Evolutionary conservation across 53 echinoderm and acorn worm genomes (phyloP).

Genomic region (Luidia sarsii): DNA sequence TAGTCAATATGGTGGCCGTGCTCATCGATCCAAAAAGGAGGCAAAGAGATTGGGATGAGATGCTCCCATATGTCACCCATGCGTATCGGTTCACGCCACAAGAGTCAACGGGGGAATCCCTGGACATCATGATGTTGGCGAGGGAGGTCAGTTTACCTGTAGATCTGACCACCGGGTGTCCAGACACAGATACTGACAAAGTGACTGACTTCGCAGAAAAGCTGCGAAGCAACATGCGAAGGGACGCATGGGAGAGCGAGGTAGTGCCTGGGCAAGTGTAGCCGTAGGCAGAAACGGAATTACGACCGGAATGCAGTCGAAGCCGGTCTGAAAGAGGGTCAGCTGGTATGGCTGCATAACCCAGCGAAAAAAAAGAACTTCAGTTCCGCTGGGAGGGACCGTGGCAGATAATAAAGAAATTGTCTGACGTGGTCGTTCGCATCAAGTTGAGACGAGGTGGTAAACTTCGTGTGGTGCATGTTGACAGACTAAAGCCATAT

Average conservation of each 20-base stretch:
- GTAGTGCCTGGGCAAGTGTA: not conserved
- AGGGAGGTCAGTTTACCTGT: conserved; percentile 6
- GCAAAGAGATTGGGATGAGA: too few species aligned
- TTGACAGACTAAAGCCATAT: not conserved
- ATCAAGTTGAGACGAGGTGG: not conserved
- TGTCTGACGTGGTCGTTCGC: too few species aligned
- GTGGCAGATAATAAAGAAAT: not conserved
- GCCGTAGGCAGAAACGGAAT: not conserved
- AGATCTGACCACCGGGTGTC: not conserved
- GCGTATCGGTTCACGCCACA: too few species aligned
- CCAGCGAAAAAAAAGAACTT: not conserved
- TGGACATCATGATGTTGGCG: too few species aligned
- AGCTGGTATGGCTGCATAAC: not conserved
- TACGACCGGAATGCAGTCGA: not conserved
- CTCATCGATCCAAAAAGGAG: too few species aligned
- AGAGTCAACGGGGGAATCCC: too few species aligned
- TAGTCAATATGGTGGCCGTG: too few species aligned
- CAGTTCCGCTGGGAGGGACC: not conserved
- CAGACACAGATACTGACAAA: not conserved
- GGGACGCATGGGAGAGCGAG: not conserved
- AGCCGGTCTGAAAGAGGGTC: not conserved
- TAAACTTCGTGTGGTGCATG: not conserved
- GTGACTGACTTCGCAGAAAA: not conserved
- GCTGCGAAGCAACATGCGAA: not conserved
- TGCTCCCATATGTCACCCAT: too few species aligned